Conservation (phyloP, 2,888 invertebrate genomes). For the Parnassius apollo region DNA sequence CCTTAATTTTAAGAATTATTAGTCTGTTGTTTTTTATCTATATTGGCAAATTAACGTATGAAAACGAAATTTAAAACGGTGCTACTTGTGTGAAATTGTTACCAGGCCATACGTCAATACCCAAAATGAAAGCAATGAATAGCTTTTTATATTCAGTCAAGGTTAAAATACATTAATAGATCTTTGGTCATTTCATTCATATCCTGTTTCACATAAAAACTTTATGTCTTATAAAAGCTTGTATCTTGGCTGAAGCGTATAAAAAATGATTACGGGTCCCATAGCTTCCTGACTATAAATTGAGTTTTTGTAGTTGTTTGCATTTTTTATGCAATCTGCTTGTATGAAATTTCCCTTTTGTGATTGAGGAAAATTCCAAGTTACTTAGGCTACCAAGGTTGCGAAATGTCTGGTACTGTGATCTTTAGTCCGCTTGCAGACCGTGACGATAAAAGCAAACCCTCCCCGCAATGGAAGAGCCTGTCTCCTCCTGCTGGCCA, state of each 20-base stretch:
- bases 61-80: not conserved
- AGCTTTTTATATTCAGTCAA: too few relatives aligned
- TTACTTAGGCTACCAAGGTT: too few relatives aligned
- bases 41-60: not conserved
- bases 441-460: too few relatives aligned
- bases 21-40: too few relatives aligned
- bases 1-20: too few relatives aligned
- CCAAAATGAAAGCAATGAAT: too few relatives aligned
- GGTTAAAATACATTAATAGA: not conserved
- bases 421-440: too few relatives aligned
- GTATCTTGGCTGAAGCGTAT: conserved; percentile 13
- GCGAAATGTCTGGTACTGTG: too few relatives aligned
- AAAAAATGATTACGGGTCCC: conserved; percentile 9
- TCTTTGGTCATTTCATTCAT: conserved; percentile 5
- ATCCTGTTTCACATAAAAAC: conserved; percentile 21
- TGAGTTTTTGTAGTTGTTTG: conserved; percentile 3
- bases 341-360: not conserved
- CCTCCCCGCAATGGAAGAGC: too few relatives aligned
- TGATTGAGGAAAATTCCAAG: not conserved
- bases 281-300: conserved; percentile 4
- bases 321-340: conserved; percentile 1
- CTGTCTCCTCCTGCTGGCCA: too few relatives aligned
- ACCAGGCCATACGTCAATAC: too few relatives aligned
- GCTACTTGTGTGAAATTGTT: too few relatives aligned
- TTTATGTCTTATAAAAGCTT: conserved; percentile 1